A percentile compares a stretch with the other conserved stretches of the same genome.
These are phyloP conservation scores for Patagioenas fasciata DNA, from an alignment of 2,113 vertebrate genomes.

Conservation along the genomic window DNA sequence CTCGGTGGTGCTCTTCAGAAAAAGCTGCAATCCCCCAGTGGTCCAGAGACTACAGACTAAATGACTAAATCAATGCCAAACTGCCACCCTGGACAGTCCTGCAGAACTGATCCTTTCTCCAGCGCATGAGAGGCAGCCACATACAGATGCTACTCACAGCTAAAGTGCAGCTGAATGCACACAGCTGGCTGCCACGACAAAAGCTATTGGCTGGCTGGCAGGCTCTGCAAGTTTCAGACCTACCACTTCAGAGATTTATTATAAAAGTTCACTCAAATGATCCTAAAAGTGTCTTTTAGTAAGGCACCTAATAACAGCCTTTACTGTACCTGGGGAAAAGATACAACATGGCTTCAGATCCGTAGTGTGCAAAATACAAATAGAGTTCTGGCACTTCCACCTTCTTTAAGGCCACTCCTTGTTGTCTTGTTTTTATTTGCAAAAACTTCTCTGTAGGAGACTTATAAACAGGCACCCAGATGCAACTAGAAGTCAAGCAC, in stretches of 20 bases:
- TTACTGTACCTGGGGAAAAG: neutral
- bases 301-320: neutral
- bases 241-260: neutral
- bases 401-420: neutral
- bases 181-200: neutral
- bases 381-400: neutral
- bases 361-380: neutral
- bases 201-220: neutral
- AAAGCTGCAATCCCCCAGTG: neutral
- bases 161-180: neutral
- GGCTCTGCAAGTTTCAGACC: neutral
- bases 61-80: neutral
- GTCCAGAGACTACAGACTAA: neutral
- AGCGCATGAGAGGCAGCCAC: neutral
- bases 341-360: neutral
- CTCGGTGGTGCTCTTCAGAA: neutral
- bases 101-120: neutral
- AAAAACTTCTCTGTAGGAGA: neutral
- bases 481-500: neutral
- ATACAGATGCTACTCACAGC: neutral
- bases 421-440: neutral
- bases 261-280: neutral
- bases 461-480: neutral
- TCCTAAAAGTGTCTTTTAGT: neutral
- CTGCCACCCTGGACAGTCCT: neutral